Conservation (phyloP, 2,888 invertebrate species). For the Nipponacmea schrenckii region DNA sequence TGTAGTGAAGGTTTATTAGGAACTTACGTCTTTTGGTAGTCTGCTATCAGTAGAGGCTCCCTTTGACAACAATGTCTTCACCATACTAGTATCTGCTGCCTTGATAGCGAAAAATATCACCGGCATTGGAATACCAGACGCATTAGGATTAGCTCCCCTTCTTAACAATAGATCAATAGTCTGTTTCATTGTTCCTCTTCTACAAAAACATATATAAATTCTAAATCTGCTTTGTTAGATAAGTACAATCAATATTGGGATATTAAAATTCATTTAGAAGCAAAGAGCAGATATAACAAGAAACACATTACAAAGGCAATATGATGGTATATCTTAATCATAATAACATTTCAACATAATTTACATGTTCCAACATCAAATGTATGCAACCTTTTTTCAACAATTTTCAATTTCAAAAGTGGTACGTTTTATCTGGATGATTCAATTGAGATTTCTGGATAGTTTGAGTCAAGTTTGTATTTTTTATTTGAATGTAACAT, state of each 20-base stretch:
- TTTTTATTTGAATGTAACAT: too few species aligned
- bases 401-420: too few species aligned
- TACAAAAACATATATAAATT: constrained; percentile 25
- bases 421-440: too few species aligned
- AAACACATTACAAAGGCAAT: not conserved
- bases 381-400: too few species aligned
- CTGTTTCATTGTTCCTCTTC: constrained; percentile 59
- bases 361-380: too few species aligned
- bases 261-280: too few species aligned
- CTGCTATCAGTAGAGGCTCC: constrained; percentile 58
- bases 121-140: constrained; percentile 65
- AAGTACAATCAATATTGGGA: not conserved
- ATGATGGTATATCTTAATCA: too few species aligned
- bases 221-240: not conserved
- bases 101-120: constrained; percentile 67
- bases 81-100: constrained; percentile 66
- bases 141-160: constrained; percentile 67
- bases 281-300: too few species aligned
- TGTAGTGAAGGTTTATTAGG: too few species aligned
- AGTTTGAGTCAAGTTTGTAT: too few species aligned
- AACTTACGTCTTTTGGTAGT: constrained; percentile 34
- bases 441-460: too few species aligned
- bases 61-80: constrained; percentile 59
- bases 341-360: too few species aligned
- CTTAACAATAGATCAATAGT: constrained; percentile 62